A percentile compares a stretch with the other conserved stretches of the same genome.
These are phyloP conservation scores for Drosophila biarmipes DNA, from an alignment of 1,140 invertebrate genomes.

Conservation along the genomic window DNA sequence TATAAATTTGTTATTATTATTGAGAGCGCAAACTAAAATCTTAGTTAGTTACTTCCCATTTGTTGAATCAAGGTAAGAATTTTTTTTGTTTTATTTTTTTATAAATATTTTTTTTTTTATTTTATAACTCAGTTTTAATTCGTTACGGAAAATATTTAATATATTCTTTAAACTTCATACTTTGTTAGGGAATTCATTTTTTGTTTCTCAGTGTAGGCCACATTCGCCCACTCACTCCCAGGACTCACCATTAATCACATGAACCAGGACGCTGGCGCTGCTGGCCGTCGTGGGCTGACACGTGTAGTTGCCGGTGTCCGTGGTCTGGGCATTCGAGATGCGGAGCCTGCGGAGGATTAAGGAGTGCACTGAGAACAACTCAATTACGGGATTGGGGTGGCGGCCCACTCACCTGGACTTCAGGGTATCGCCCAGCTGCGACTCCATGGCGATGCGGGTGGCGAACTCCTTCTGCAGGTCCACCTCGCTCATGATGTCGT, in stretches of 20 bases:
- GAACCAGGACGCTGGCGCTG: conserved; percentile 92
- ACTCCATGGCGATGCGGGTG: conserved; percentile 79
- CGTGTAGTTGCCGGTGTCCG: conserved; percentile 94
- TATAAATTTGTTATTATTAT: too few relatives aligned
- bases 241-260: conserved; percentile 93
- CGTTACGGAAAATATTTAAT: too few relatives aligned
- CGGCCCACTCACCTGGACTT: conserved; percentile 67
- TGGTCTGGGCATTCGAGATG: conserved; percentile 87
- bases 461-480: conserved; percentile 73
- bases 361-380: conserved; percentile 11
- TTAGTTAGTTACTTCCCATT: too few relatives aligned
- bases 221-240: conserved; percentile 12
- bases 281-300: conserved; percentile 92
- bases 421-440: conserved; percentile 75
- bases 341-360: conserved; percentile 56
- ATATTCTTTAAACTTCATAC: too few relatives aligned
- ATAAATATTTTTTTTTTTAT: too few relatives aligned
- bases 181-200: too few relatives aligned
- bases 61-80: too few relatives aligned
- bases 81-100: too few relatives aligned
- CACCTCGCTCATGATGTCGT: conserved; percentile 58
- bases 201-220: conserved; percentile 4
- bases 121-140: too few relatives aligned
- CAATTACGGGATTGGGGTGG: conserved; percentile 21
- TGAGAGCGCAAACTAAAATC: too few relatives aligned